Evolutionary conservation across 2,113 vertebrate genomes (phyloP).

Genomic region (Nansenia antarctica): DNA sequence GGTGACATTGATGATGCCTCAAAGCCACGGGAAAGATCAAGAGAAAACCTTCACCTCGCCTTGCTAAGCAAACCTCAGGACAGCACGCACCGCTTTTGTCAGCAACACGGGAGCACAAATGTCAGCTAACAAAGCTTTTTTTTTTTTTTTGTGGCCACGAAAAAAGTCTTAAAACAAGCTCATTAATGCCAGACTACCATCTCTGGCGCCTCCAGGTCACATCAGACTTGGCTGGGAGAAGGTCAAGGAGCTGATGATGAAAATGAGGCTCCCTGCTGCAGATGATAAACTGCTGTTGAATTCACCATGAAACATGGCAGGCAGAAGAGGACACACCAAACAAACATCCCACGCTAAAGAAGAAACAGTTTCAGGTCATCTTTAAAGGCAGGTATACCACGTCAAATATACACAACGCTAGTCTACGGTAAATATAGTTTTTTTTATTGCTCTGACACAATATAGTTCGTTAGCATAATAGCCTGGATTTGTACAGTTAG

Average conservation of each 20-base stretch:
- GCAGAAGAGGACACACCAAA: too few species aligned
- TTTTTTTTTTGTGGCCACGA: background rate
- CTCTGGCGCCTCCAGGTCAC: slow-evolving; percentile 49
- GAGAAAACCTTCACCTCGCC: slow-evolving; percentile 15
- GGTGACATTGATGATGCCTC: slow-evolving; percentile 37
- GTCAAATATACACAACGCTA: too few species aligned
- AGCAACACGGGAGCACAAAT: slow-evolving; percentile 59
- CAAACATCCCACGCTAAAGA: too few species aligned
- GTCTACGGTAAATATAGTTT: too few species aligned
- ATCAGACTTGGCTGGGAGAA: slow-evolving; percentile 63
- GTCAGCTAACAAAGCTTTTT: slow-evolving; percentile 56
- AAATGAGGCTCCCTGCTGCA: slow-evolving; percentile 64
- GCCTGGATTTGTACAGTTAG: too few species aligned
- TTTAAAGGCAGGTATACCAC: too few species aligned
- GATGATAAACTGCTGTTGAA: slow-evolving; percentile 65
- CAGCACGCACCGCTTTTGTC: slow-evolving; percentile 53
- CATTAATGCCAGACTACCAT: slow-evolving; percentile 48
- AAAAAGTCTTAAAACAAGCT: slow-evolving; percentile 30
- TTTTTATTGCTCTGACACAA: too few species aligned
- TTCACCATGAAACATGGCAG: slow-evolving; percentile 66
- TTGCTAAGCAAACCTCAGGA: background rate
- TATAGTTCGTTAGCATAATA: too few species aligned
- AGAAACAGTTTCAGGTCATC: slow-evolving; percentile 44
- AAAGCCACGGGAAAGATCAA: slow-evolving; percentile 53
- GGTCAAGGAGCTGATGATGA: slow-evolving; percentile 74